Evolutionary conservation across 2,888 invertebrate species (phyloP).

Genomic region (Trilocha varians): DNA sequence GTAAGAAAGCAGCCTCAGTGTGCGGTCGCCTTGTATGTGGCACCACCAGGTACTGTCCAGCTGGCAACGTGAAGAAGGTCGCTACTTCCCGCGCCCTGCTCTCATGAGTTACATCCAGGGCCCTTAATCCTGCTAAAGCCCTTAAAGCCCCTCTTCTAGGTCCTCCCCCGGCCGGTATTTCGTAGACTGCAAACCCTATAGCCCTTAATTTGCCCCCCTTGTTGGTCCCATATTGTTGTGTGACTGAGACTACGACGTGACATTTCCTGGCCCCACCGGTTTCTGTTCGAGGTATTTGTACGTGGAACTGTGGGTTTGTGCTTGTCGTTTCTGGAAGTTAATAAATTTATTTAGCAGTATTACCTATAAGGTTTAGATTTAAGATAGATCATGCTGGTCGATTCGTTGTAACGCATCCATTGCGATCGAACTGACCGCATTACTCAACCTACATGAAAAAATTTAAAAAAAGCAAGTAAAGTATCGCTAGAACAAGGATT

Average conservation of each 20-base stretch:
- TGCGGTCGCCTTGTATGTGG: conserved; percentile 80
- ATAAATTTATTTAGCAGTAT: neutral
- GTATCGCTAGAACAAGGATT: too few species aligned
- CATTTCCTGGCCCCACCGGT: conserved; percentile 68
- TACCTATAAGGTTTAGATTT: too few species aligned
- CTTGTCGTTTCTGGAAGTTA: conserved; percentile 75
- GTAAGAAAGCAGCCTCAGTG: conserved; percentile 79
- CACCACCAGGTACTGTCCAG: conserved; percentile 82
- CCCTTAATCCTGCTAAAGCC: conserved; percentile 66
- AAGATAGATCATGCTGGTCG: too few species aligned
- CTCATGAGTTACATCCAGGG: conserved; percentile 79
- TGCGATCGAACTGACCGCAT: too few species aligned
- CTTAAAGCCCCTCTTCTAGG: conserved; percentile 13
- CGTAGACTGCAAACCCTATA: conserved; percentile 81
- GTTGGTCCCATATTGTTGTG: conserved; percentile 74
- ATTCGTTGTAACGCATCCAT: too few species aligned
- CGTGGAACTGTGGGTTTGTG: conserved; percentile 81
- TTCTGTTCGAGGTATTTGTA: conserved; percentile 76
- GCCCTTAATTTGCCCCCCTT: conserved; percentile 64
- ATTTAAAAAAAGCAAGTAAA: too few species aligned
- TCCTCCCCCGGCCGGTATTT: conserved; percentile 71
- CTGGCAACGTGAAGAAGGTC: conserved; percentile 81
- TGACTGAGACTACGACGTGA: conserved; percentile 81
- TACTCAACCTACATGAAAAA: too few species aligned
- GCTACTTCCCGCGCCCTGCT: conserved; percentile 68